Conservation (phyloP, 2,113 vertebrate genomes). For the Crotophaga sulcirostris region DNA sequence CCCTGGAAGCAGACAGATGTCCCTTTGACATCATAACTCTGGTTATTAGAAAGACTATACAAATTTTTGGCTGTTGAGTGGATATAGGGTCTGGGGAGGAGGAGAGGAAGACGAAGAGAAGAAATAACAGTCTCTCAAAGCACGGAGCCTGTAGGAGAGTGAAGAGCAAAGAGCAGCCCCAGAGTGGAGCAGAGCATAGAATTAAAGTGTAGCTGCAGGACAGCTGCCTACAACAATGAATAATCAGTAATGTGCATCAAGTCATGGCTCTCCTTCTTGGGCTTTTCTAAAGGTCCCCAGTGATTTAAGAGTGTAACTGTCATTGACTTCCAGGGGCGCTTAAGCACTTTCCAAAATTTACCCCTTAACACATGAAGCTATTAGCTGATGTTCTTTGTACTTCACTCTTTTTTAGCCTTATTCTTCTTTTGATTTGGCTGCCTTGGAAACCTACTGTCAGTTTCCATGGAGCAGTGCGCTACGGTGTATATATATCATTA, state of each 20-base stretch:
- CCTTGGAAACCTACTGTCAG: slow-evolving; percentile 55
- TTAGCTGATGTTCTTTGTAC: background rate
- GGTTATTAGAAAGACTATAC: background rate
- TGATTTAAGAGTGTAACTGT: slow-evolving; percentile 9
- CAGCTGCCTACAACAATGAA: background rate
- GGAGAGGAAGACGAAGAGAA: background rate
- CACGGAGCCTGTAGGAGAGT: background rate
- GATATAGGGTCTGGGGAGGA: background rate
- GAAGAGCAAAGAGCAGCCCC: background rate
- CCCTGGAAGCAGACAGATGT: background rate
- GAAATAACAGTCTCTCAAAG: background rate
- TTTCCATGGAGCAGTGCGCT: slow-evolving; percentile 41
- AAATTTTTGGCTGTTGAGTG: background rate
- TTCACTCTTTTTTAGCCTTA: background rate
- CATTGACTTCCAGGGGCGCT: background rate
- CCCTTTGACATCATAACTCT: background rate
- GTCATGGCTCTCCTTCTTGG: background rate
- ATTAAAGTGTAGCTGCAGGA: background rate
- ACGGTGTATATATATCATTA: background rate
- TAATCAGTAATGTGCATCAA: background rate
- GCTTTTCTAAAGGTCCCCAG: background rate
- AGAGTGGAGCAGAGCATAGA: accelerated
- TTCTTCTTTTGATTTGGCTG: slow-evolving; percentile 26
- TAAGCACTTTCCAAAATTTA: slow-evolving; percentile 9
- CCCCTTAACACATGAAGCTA: background rate